Evolutionary conservation across 2,113 vertebrate species (phyloP), one percentile per base, ranked within the genome.

Genomic region (Archocentrus centrarchus): DNA sequence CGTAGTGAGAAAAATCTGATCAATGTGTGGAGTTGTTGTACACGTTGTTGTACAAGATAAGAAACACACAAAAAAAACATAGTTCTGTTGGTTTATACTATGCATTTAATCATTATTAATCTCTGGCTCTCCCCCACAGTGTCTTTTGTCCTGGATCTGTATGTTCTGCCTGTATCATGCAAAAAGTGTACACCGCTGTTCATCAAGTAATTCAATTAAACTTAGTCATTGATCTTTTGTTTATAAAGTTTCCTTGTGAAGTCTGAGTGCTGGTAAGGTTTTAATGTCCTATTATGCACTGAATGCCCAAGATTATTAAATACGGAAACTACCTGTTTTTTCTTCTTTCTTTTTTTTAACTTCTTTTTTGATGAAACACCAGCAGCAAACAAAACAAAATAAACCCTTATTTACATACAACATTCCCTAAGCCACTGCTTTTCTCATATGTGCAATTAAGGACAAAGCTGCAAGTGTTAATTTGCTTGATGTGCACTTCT

Each of bases 381-480:
- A 83, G 63, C 80, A 83, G 77, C 63, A 60, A 86, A 89, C 66
- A 90, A 87, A 91, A 91, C 85, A 78, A 86, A 91, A 88, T 85
- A 63, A 92, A 92, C 89, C 90, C 92, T 82, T 91, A 94, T 94
- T 92, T 92, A 91, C 93, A 92, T 89, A 81, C 86, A 89, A 80
- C 90, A 81, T 88, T 94, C 86, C 90, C 89, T 87, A 85, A 93
- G 94, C 92, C 86, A 41, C 86, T 30, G 87, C 79, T 94, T 95
- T 93, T 84, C 93, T 92, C 92, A 87, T 91, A 93, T 88, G 91
- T 89, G 91, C 94, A 95, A 95, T 95, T 95, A 95, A 92, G 92
- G 92, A 91, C 92, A 90, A 92, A 91, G 91, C 92, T 91, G 90
- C 85, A 87, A 92, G 92, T 92, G 85, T 92, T 96, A 93, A 95